Conservation (phyloP, 2,888 invertebrate species). For the Eupithecia exiguata region DNA sequence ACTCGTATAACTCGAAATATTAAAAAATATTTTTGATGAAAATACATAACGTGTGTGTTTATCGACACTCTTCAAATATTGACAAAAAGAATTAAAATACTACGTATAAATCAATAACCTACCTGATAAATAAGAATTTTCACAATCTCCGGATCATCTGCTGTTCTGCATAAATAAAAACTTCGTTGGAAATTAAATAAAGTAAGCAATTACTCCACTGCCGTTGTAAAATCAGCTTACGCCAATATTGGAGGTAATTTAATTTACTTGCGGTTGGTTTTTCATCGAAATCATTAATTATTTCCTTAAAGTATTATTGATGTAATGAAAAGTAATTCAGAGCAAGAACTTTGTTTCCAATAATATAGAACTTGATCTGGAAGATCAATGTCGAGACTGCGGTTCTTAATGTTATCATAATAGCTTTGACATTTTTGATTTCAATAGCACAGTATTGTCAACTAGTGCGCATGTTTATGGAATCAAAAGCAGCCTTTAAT, state of each 20-base stretch:
- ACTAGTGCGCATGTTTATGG: no score
- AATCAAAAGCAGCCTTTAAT: no score
- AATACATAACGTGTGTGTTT: no score
- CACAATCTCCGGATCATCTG: background rate
- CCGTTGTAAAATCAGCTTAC: slow-evolving; percentile 7
- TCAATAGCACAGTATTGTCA: no score
- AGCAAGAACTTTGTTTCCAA: background rate
- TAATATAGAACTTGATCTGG: background rate
- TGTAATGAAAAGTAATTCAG: background rate
- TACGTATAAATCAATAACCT: background rate
- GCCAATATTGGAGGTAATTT: slow-evolving; percentile 31
- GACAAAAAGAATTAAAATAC: background rate
- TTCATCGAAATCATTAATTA: slow-evolving; percentile 9
- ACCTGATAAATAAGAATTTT: background rate
- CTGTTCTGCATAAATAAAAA: background rate
- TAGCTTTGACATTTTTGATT: background rate
- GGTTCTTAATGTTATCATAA: background rate
- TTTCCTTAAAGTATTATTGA: background rate
- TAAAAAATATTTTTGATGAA: no score
- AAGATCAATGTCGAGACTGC: background rate
- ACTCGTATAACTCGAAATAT: no score
- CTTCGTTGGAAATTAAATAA: background rate
- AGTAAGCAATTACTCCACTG: background rate
- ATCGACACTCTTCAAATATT: background rate
- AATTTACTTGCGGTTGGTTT: slow-evolving; percentile 16